Percentiles rank a stretch among this genome's conserved stretches.
Evolutionary conservation across 1,140 invertebrate genomes (phyloP).

Genomic region (Bombus pyrosoma): DNA sequence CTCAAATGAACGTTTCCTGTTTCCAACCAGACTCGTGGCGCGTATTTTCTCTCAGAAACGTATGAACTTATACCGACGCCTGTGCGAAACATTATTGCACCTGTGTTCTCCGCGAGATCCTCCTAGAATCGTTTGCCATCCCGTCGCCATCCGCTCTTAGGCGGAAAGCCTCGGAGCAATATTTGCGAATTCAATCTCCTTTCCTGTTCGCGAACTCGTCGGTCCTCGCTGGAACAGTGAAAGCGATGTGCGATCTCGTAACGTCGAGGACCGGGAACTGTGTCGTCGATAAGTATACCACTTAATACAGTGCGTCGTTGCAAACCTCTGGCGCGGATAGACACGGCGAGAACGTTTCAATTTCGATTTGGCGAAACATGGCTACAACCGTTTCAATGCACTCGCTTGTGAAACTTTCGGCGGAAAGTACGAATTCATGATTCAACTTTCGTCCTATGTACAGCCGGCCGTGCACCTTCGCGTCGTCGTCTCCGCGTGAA

Average conservation of each 20-base stretch:
- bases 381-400: constrained; percentile 23
- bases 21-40: neutral
- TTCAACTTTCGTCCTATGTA: constrained; percentile 51
- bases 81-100: neutral
- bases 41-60: neutral
- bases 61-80: no score
- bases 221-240: neutral
- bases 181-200: constrained; percentile 65
- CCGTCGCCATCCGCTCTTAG: constrained; percentile 14
- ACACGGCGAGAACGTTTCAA: constrained; percentile 14
- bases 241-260: constrained; percentile 18
- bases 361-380: neutral
- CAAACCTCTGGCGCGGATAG: constrained; percentile 24
- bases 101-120: neutral
- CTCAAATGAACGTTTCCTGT: neutral
- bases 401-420: constrained; percentile 33
- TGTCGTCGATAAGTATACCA: constrained; percentile 53
- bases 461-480: constrained; percentile 15
- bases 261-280: constrained; percentile 16
- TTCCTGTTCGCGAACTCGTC: constrained; percentile 27
- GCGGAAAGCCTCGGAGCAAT: constrained; percentile 55
- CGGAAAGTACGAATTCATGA: constrained; percentile 64
- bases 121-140: constrained; percentile 21
- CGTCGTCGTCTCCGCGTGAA: constrained; percentile 39
- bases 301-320: constrained; percentile 41